These are phyloP conservation scores for Cryptocephalus primarius DNA, from an alignment of 2,888 invertebrate species.

Conservation along the genomic window DNA sequence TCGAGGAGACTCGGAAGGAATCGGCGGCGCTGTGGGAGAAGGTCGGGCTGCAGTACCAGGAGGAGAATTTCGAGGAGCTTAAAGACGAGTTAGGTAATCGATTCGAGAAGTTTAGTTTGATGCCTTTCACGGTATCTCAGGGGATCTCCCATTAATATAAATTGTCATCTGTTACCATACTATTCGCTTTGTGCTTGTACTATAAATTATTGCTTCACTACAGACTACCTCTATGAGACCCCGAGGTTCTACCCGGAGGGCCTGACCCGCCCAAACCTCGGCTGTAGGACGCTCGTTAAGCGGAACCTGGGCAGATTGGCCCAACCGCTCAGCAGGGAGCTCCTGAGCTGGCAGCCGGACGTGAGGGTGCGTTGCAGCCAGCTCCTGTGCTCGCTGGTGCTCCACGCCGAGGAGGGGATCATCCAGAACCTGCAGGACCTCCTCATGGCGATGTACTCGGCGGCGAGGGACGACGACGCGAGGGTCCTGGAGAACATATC, in stretches of 20 bases:
- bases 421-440: constrained; percentile 55
- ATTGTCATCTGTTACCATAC: too few species aligned
- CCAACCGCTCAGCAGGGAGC: constrained; percentile 58
- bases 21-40: constrained; percentile 57
- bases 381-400: constrained; percentile 57
- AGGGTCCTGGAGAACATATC: constrained; percentile 26
- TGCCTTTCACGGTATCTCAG: background rate
- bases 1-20: constrained; percentile 55
- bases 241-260: constrained; percentile 64
- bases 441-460: constrained; percentile 46
- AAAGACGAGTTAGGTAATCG: constrained; percentile 54
- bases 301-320: constrained; percentile 64
- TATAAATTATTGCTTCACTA: too few species aligned
- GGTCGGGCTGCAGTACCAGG: constrained; percentile 66
- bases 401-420: constrained; percentile 63
- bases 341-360: constrained; percentile 63
- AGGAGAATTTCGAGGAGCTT: constrained; percentile 80
- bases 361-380: constrained; percentile 62
- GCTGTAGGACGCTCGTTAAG: constrained; percentile 71
- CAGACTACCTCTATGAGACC: constrained; percentile 56
- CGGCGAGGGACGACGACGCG: constrained; percentile 49
- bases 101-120: too few species aligned
- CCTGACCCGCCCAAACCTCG: constrained; percentile 70
- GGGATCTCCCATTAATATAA: background rate
- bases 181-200: background rate